Evolutionary conservation across 2,113 vertebrate species (phyloP).

Genomic region (Ailurus styani): DNA sequence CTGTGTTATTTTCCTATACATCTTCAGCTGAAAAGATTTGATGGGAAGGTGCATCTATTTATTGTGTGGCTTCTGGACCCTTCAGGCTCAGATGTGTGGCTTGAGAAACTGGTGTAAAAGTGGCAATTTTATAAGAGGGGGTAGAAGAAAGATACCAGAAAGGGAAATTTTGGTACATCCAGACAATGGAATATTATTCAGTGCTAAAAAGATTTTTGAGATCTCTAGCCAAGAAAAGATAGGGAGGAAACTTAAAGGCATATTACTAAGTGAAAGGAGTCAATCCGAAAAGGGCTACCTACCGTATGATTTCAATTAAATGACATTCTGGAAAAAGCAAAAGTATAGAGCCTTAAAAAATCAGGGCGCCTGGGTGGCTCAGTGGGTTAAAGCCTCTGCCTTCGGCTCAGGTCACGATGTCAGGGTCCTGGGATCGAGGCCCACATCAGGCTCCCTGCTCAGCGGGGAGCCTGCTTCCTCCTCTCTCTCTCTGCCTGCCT

Average conservation of each 20-base stretch:
- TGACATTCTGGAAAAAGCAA: background rate
- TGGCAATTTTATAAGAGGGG: background rate
- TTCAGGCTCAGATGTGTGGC: background rate
- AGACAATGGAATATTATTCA: background rate
- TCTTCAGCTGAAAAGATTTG: background rate
- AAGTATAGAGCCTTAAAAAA: background rate
- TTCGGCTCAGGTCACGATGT: too few relatives aligned
- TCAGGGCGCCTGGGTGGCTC: too few relatives aligned
- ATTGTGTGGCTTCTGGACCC: background rate
- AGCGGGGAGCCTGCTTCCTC: too few relatives aligned
- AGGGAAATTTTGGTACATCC: background rate
- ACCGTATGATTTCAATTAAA: background rate
- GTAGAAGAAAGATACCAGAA: background rate
- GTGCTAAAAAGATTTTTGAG: background rate
- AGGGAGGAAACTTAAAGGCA: background rate
- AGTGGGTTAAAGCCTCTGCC: too few relatives aligned
- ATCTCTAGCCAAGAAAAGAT: background rate
- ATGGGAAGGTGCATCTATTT: background rate
- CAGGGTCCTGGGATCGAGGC: too few relatives aligned
- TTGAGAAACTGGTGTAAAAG: background rate
- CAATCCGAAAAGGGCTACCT: background rate
- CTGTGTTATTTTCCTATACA: background rate
- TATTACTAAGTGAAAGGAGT: background rate
- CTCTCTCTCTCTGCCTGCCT: too few relatives aligned
- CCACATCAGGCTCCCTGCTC: too few relatives aligned